Evolutionary conservation across 2,113 vertebrate genomes (phyloP).

Genomic region (Malurus melanocephalus): DNA sequence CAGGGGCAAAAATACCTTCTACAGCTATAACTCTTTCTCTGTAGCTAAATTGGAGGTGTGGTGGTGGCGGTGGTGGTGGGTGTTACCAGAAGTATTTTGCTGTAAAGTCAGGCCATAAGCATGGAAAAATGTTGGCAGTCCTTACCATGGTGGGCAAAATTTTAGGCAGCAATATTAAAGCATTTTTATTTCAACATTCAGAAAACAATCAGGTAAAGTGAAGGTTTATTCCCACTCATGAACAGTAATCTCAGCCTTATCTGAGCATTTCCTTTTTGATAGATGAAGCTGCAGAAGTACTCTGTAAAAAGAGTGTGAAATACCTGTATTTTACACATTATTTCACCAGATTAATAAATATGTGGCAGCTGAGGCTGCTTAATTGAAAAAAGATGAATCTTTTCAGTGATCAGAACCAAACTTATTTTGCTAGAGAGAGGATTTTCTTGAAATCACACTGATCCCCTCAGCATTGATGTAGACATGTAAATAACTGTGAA

Average conservation of each 20-base stretch:
- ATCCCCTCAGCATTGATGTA: neutral
- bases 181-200: neutral
- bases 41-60: neutral
- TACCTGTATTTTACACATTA: neutral
- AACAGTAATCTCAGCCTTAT: neutral
- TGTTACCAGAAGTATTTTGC: neutral
- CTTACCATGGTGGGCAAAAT: neutral
- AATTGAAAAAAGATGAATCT: neutral
- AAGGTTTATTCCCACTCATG: neutral
- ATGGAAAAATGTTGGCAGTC: neutral
- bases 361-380: neutral
- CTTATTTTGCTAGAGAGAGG: neutral
- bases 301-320: neutral
- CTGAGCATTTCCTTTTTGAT: neutral
- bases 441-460: neutral
- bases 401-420: neutral
- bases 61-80: accelerated
- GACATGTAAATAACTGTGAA: neutral
- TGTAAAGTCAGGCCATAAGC: neutral
- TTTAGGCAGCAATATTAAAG: neutral
- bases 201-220: neutral
- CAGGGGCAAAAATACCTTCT: neutral
- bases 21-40: neutral
- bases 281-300: neutral
- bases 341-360: neutral